Percentiles rank a stretch among this genome's conserved stretches.
These are phyloP conservation scores for Acanthiza pusilla DNA, from an alignment of 2,797 vertebrate genomes.

Conservation along the genomic window DNA sequence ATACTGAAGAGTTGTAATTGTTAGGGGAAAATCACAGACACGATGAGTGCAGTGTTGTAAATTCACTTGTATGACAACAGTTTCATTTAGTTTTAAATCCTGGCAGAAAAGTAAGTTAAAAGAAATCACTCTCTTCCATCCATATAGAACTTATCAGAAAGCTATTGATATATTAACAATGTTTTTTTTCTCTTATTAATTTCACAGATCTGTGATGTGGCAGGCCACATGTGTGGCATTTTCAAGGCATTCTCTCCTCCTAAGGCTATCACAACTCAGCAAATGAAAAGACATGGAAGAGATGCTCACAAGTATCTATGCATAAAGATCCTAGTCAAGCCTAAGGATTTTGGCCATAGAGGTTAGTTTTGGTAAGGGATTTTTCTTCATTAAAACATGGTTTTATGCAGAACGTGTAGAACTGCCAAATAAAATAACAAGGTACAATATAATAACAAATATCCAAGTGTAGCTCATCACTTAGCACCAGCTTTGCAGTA, in stretches of 20 bases:
- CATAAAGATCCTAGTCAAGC: not conserved
- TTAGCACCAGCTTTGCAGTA: not conserved
- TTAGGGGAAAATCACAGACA: not conserved
- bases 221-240: not conserved
- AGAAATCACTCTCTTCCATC: not conserved
- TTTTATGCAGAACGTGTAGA: not conserved
- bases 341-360: not conserved
- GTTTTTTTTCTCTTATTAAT: not conserved
- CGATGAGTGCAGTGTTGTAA: not conserved
- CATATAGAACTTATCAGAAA: not conserved
- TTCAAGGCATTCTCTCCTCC: not conserved
- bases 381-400: not conserved
- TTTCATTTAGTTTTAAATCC: not conserved
- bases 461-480: not conserved
- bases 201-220: not conserved
- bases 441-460: not conserved
- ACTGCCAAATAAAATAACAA: not conserved
- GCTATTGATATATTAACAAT: not conserved
- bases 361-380: not conserved
- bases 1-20: not conserved
- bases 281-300: not conserved
- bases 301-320: not conserved
- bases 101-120: not conserved
- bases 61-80: not conserved
- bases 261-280: not conserved